Percentiles rank a stretch among this genome's conserved stretches.
Conservation (phyloP, 2,797 vertebrate genomes). For the Rhinoraja longicauda region DNA sequence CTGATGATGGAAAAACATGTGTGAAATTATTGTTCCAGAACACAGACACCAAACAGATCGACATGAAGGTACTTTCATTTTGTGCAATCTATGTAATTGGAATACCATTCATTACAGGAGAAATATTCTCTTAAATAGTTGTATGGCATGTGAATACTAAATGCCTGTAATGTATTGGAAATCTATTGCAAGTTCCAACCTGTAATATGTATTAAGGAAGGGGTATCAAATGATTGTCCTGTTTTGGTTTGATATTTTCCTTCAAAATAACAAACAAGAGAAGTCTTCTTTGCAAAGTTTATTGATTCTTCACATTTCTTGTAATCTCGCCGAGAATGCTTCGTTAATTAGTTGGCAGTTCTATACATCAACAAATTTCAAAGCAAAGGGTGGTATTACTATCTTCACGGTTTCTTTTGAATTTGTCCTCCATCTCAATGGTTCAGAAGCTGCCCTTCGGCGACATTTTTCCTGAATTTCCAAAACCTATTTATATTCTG, state of each 20-base stretch:
- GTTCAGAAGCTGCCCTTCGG: neutral
- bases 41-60: slow-evolving; percentile 81
- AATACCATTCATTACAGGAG: neutral
- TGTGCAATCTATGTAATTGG: neutral
- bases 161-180: neutral
- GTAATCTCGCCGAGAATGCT: neutral
- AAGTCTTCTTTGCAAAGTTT: neutral
- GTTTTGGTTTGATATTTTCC: neutral
- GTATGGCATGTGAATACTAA: neutral
- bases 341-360: neutral
- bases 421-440: neutral
- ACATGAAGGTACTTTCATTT: slow-evolving; percentile 73
- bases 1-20: slow-evolving; percentile 83
- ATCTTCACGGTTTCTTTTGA: neutral
- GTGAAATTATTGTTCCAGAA: slow-evolving; percentile 88
- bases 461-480: neutral
- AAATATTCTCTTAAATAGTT: neutral
- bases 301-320: neutral
- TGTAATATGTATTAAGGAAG: neutral
- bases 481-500: neutral
- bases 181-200: neutral
- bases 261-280: neutral
- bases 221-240: neutral
- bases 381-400: neutral
- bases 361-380: neutral